phyloP scores from a whole-genome alignment of 2,113 vertebrate genomes.

The Xenus cinereus region DNA sequence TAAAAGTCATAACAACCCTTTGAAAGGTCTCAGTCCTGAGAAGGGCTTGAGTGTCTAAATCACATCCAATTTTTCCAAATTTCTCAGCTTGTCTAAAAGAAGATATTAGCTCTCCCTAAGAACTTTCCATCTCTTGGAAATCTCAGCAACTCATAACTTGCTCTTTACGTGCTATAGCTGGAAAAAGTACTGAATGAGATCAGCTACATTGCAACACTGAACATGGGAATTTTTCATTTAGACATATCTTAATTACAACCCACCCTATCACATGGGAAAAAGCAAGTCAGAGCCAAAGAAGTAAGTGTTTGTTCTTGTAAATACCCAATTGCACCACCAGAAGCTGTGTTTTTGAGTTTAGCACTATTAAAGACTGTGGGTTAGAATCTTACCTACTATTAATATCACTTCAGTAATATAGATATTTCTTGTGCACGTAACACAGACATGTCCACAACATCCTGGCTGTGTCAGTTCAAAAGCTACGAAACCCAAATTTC shows the following conservation, averaged over 20 bases:
- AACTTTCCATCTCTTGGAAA: neutral
- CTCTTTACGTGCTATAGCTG: neutral
- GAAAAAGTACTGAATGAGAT: slow-evolving; percentile 28
- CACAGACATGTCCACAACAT: neutral
- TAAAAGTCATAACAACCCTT: accelerated
- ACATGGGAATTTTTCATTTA: slow-evolving; percentile 42
- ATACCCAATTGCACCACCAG: slow-evolving; percentile 11
- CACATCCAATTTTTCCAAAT: neutral
- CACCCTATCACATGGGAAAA: slow-evolving; percentile 55
- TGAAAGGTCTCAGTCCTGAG: neutral
- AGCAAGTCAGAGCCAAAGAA: slow-evolving; percentile 44
- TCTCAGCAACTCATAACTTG: neutral
- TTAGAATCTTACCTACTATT: neutral
- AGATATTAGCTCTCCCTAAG: neutral
- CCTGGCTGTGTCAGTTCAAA: neutral
- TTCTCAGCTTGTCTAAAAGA: neutral
- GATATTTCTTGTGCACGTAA: neutral
- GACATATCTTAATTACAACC: slow-evolving; percentile 35
- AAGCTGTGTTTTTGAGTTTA: neutral
- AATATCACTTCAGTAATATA: neutral
- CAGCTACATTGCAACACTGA: slow-evolving; percentile 31
- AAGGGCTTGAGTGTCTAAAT: neutral
- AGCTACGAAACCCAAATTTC: neutral
- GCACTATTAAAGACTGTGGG: neutral
- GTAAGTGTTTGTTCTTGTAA: slow-evolving; percentile 35